Percentiles rank a stretch among this genome's conserved stretches.
Evolutionary conservation across 2,113 vertebrate genomes (phyloP).

Genomic region (Paraplagusia blochii): DNA sequence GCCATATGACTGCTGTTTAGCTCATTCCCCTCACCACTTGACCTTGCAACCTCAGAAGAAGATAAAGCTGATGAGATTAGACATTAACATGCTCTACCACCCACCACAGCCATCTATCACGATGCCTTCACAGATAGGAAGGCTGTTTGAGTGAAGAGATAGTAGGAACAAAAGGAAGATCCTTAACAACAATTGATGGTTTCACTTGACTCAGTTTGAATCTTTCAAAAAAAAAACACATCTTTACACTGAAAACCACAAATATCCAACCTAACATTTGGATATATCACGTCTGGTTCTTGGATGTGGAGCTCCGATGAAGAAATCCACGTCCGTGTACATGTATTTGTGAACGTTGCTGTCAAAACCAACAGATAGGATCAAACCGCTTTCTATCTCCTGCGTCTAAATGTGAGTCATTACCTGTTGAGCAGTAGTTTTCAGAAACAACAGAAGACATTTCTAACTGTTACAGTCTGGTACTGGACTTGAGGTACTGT

Average conservation of each 20-base stretch:
- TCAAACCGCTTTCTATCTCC: conserved; percentile 46
- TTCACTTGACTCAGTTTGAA: too few species aligned
- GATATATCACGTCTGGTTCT: too few species aligned
- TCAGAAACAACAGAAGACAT: conserved; percentile 7
- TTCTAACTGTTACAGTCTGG: too few species aligned
- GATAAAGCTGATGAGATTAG: conserved; percentile 78
- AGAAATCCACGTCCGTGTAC: too few species aligned
- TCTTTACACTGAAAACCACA: conserved; percentile 15
- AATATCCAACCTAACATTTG: not conserved
- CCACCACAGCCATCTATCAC: conserved; percentile 72
- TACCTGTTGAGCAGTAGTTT: conserved; percentile 36
- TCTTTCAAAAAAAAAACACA: not conserved
- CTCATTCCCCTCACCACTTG: conserved; percentile 68
- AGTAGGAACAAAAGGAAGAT: conserved; percentile 18
- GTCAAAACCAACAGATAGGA: conserved; percentile 38
- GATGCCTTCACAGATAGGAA: conserved; percentile 31
- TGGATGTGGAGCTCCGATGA: too few species aligned
- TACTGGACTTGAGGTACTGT: conserved; percentile 4
- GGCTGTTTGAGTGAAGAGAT: conserved; percentile 5
- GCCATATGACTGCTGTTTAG: conserved; percentile 70
- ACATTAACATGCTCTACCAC: conserved; percentile 77
- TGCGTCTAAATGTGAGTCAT: conserved; percentile 46
- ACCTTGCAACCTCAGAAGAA: conserved; percentile 66
- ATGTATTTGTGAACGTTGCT: conserved; percentile 44
- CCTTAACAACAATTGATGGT: not conserved